A percentile compares a stretch with the other conserved stretches of the same genome.
These are phyloP conservation scores for Octonoba sinensis DNA, from an alignment of 2,888 invertebrate genomes.

Conservation along the genomic window DNA sequence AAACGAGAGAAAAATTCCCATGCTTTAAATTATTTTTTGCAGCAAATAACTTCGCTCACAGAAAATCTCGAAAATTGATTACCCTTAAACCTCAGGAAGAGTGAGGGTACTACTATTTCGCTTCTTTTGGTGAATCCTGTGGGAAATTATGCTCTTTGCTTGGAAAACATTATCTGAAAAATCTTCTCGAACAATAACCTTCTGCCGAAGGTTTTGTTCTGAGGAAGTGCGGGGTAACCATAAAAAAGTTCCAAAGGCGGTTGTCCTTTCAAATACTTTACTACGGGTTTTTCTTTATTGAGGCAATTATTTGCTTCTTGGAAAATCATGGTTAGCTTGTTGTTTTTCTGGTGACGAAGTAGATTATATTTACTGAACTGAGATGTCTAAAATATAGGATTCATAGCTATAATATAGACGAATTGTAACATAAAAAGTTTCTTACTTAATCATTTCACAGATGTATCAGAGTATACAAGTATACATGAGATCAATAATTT, in stretches of 20 bases:
- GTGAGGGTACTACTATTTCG: conserved; percentile 11
- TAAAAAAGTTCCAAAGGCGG: no score
- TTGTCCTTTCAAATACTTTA: not conserved
- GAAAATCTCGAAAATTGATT: conserved; percentile 39
- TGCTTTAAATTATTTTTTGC: conserved; percentile 23
- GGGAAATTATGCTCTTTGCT: conserved; percentile 43
- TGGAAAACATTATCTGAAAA: conserved; percentile 30
- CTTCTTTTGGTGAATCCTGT: conserved; percentile 14
- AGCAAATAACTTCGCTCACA: conserved; percentile 21
- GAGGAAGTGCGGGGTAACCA: no score
- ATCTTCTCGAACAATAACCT: conserved; percentile 40
- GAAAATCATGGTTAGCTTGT: conserved; percentile 17
- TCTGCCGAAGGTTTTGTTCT: not conserved
- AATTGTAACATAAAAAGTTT: no score
- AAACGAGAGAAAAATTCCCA: not conserved
- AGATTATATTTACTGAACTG: not conserved
- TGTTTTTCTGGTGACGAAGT: conserved; percentile 11
- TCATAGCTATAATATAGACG: no score
- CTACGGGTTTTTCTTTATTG: conserved; percentile 17
- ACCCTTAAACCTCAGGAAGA: conserved; percentile 19
- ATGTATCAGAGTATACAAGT: no score
- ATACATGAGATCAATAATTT: no score
- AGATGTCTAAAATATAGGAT: no score
- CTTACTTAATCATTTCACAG: no score
- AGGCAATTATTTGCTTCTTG: not conserved